Percentiles rank a stretch among this genome's conserved stretches.
These are phyloP conservation scores for Villa cingulata DNA, from an alignment of 2,888 invertebrate genomes.

Conservation along the genomic window DNA sequence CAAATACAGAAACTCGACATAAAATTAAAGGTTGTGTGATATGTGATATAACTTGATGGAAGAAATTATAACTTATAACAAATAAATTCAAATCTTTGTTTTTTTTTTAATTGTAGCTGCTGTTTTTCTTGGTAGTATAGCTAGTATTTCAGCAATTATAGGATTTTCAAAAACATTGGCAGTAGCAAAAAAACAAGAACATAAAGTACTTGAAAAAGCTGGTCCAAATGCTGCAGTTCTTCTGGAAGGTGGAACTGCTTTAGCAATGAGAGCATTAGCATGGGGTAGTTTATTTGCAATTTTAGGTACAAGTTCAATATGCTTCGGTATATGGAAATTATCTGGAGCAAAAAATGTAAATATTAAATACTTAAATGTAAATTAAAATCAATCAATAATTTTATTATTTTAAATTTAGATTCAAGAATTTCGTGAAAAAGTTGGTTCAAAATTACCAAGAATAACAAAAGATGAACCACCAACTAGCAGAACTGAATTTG, in stretches of 20 bases:
- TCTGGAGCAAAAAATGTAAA: constrained; percentile 74
- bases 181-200: constrained; percentile 65
- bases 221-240: constrained; percentile 46
- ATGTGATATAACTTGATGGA: no score
- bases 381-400: neutral
- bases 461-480: constrained; percentile 67
- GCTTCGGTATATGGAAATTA: constrained; percentile 75
- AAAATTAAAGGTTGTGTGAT: neutral
- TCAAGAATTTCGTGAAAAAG: constrained; percentile 67
- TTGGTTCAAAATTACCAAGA: constrained; percentile 61
- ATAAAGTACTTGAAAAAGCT: constrained; percentile 63
- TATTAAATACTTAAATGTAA: neutral
- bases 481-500: constrained; percentile 74
- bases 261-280: constrained; percentile 73
- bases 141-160: constrained; percentile 60
- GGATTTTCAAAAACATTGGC: constrained; percentile 72
- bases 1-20: neutral
- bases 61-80: no score
- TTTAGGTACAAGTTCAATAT: constrained; percentile 67
- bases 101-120: constrained; percentile 19
- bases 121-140: constrained; percentile 31
- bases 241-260: constrained; percentile 60
- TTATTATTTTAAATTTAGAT: constrained; percentile 39
- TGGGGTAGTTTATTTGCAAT: constrained; percentile 81
- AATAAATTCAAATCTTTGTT: no score